These are phyloP conservation scores for Rhinichthys osculus DNA, from an alignment of 2,797 vertebrate genomes.

Conservation along the genomic window DNA sequence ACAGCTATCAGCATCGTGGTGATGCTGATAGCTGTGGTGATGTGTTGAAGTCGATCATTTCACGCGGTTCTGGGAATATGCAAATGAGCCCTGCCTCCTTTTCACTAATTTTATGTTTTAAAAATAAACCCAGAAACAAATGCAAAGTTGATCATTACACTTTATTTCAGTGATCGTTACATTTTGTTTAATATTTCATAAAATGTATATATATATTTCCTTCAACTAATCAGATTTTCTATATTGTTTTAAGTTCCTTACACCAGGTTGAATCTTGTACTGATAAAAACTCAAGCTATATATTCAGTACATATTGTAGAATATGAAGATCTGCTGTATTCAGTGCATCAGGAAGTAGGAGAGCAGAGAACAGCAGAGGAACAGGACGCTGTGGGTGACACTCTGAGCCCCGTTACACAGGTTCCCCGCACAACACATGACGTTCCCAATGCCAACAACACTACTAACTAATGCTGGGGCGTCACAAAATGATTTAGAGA, in stretches of 20 bases:
- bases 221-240: not conserved
- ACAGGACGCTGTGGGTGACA: not conserved
- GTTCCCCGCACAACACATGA: not conserved
- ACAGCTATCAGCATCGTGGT: no score
- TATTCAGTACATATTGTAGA: not conserved
- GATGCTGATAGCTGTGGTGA: no score
- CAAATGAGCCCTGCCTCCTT: no score
- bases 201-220: not conserved
- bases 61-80: no score
- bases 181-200: not conserved
- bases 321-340: not conserved
- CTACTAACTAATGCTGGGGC: accelerated
- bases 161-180: not conserved
- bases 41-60: no score
- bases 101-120: no score
- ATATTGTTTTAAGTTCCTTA: not conserved
- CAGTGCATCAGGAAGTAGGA: not conserved
- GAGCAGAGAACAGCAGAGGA: not conserved
- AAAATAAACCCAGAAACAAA: not conserved
- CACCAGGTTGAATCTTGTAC: not conserved
- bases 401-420: not conserved
- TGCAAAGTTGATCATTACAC: not conserved
- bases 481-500: not conserved
- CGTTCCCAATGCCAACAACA: accelerated
- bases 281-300: not conserved